These are phyloP conservation scores for Melanogrammus aeglefinus DNA, from an alignment of 2,797 vertebrate genomes.

Conservation along the genomic window DNA sequence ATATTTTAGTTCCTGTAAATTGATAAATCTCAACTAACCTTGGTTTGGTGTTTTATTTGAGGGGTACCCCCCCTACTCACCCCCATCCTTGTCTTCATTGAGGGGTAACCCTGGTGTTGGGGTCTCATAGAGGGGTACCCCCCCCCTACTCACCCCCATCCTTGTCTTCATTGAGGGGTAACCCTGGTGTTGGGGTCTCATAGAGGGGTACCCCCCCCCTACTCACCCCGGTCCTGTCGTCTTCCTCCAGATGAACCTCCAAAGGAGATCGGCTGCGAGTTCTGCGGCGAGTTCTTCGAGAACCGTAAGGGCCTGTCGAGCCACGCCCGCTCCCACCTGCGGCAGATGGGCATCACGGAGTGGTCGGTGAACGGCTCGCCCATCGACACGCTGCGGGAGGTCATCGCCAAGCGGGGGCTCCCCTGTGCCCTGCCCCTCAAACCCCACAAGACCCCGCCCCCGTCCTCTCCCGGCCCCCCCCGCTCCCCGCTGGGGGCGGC, in stretches of 20 bases:
- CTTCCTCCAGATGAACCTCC: constrained; percentile 64
- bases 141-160: no score
- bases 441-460: constrained; percentile 68
- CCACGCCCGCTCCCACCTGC: constrained; percentile 80
- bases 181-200: no score
- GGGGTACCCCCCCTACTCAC: no score
- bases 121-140: no score
- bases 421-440: constrained; percentile 75
- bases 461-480: constrained; percentile 75
- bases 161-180: no score
- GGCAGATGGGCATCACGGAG: constrained; percentile 81
- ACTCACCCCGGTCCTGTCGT: neutral
- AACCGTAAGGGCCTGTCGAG: constrained; percentile 83
- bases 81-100: no score
- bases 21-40: neutral
- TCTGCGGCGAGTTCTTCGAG: constrained; percentile 81
- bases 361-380: constrained; percentile 84
- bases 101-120: no score
- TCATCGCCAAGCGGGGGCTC: constrained; percentile 84
- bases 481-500: constrained; percentile 73
- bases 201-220: no score
- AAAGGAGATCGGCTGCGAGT: constrained; percentile 81
- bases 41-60: no score
- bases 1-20: neutral
- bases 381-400: constrained; percentile 89